Conservation (phyloP, 1,140 invertebrate species). For the Macrocentrus cingulum region DNA sequence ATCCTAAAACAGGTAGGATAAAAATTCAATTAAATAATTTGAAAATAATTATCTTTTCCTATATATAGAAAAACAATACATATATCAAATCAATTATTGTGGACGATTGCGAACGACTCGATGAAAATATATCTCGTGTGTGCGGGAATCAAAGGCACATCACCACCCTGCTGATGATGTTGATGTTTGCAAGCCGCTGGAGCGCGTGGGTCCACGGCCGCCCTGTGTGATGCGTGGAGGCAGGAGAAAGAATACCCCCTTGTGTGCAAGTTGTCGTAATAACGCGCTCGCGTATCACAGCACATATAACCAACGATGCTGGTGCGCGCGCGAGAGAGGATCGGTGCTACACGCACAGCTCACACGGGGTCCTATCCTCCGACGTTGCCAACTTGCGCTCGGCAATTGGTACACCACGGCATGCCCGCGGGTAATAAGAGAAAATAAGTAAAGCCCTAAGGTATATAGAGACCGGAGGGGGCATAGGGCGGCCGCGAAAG, state of each 20-base stretch:
- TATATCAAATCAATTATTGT: no score
- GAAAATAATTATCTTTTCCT: no score
- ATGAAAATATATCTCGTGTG: no score
- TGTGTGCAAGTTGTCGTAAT: neutral
- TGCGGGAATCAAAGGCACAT: neutral
- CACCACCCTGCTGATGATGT: no score
- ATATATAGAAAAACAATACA: no score
- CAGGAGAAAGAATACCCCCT: no score
- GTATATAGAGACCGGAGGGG: constrained; percentile 19
- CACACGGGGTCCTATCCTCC: constrained; percentile 11
- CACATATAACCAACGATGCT: neutral
- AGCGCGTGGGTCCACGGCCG: constrained; percentile 2
- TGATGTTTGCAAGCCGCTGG: neutral
- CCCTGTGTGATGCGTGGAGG: neutral
- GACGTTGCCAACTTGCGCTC: constrained; percentile 25
- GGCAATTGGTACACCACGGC: constrained; percentile 14
- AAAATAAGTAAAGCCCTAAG: constrained; percentile 27
- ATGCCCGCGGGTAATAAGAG: constrained; percentile 24
- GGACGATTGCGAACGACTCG: no score
- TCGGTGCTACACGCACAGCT: constrained; percentile 1
- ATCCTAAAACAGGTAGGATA: no score
- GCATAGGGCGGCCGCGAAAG: constrained; percentile 15
- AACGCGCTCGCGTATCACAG: neutral
- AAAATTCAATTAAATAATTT: no score
- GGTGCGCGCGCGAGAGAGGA: constrained; percentile 11